Percentiles rank a stretch among this genome's conserved stretches.
phyloP scores from a whole-genome alignment of 2,888 invertebrate genomes.

The Nysson spinosus region DNA sequence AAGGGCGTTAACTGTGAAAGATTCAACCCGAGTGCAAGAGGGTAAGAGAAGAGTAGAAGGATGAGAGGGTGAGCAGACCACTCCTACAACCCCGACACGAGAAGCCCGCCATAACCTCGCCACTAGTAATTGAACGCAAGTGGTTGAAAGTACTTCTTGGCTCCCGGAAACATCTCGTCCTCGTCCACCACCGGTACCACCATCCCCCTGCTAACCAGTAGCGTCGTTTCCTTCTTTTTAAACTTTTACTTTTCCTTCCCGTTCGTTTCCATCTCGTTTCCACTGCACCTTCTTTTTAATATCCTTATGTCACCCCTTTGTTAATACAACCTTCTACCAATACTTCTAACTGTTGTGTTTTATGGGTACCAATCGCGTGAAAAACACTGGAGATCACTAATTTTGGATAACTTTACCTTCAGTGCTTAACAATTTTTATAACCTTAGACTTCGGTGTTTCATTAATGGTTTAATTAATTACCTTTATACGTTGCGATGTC shows the following conservation, averaged over 20 bases:
- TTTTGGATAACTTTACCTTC: no score
- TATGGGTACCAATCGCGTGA: no score
- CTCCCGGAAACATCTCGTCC: conserved; percentile 61
- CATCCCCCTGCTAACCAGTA: conserved; percentile 24
- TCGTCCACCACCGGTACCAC: conserved; percentile 47
- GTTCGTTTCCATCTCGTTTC: not conserved
- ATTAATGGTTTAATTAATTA: no score
- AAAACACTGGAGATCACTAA: no score
- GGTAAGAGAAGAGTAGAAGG: conserved; percentile 16
- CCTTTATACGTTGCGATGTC: no score
- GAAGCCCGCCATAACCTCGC: conserved; percentile 69
- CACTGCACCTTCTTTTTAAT: conserved; percentile 12
- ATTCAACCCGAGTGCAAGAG: conserved; percentile 12
- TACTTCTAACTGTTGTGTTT: no score
- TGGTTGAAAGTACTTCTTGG: conserved; percentile 71
- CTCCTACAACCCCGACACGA: conserved; percentile 67
- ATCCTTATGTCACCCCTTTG: conserved; percentile 24
- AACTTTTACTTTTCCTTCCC: conserved; percentile 1
- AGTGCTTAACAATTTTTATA: no score
- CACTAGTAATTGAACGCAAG: conserved; percentile 73
- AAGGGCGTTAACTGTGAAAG: conserved; percentile 25
- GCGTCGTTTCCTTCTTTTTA: conserved; percentile 33
- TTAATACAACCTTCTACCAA: conserved; percentile 4
- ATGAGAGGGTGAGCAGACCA: conserved; percentile 57
- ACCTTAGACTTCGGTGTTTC: no score